These are phyloP conservation scores for Neodiprion lecontei DNA, from an alignment of 1,140 invertebrate genomes.

Conservation along the genomic window DNA sequence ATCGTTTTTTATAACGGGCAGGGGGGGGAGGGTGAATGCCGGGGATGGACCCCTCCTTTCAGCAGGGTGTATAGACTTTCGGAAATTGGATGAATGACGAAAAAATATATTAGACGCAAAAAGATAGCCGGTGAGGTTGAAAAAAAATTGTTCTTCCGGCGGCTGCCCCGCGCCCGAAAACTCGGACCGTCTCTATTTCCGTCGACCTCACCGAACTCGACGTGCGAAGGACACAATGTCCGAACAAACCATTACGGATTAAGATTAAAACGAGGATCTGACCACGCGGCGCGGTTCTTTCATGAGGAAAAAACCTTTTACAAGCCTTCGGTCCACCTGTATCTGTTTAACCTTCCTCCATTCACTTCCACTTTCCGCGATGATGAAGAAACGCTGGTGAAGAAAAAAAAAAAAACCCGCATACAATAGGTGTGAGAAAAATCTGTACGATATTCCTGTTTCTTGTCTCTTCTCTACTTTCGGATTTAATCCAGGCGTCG, in stretches of 20 bases:
- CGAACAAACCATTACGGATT: slow-evolving; percentile 1
- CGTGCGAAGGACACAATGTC: slow-evolving; percentile 13
- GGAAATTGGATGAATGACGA: neutral
- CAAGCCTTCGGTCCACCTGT: too few species aligned
- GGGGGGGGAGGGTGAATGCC: slow-evolving; percentile 11
- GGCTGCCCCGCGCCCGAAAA: neutral
- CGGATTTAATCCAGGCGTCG: too few species aligned
- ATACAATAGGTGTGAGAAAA: too few species aligned
- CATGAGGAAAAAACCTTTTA: too few species aligned
- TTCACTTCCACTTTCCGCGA: too few species aligned
- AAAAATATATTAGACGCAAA: too few species aligned
- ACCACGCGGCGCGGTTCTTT: neutral
- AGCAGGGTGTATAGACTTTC: neutral
- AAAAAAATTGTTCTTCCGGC: neutral
- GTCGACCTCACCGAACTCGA: slow-evolving; percentile 8
- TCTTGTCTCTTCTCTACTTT: too few species aligned
- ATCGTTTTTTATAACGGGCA: slow-evolving; percentile 16
- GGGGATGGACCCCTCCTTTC: slow-evolving; percentile 7
- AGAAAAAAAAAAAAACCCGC: too few species aligned
- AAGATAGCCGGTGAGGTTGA: neutral
- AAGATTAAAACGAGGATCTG: slow-evolving; percentile 2
- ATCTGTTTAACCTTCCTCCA: too few species aligned
- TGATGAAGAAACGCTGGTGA: too few species aligned
- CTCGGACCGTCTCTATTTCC: too few species aligned
- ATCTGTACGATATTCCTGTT: too few species aligned